Conservation (phyloP, 2,797 vertebrate genomes). For the Rallus crepitans region DNA sequence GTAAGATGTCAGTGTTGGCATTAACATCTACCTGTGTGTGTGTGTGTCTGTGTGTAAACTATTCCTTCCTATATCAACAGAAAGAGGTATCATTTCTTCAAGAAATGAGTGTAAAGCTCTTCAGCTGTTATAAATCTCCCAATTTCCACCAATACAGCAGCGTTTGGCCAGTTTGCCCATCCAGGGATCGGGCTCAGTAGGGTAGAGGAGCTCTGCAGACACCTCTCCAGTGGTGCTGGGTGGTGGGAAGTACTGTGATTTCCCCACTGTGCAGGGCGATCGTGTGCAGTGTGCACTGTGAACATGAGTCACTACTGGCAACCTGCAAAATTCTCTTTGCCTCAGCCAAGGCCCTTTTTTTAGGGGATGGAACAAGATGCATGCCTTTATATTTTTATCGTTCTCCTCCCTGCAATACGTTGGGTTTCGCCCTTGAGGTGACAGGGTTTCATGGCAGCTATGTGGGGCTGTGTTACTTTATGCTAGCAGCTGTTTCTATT, state of each 20-base stretch:
- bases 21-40: neutral
- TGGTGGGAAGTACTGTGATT: neutral
- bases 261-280: neutral
- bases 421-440: slow-evolving; percentile 40
- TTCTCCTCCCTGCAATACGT: slow-evolving; percentile 4
- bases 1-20: neutral
- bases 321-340: neutral
- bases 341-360: neutral
- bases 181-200: neutral
- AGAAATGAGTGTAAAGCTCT: neutral
- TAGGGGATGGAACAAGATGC: neutral
- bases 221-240: neutral
- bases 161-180: neutral
- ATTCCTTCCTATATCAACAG: neutral
- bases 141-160: neutral
- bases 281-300: neutral
- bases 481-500: slow-evolving; percentile 25
- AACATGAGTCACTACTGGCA: neutral
- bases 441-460: neutral
- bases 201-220: neutral
- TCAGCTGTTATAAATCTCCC: neutral
- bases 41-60: neutral
- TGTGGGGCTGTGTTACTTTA: neutral
- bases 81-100: neutral
- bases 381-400: slow-evolving; percentile 26